A percentile compares a stretch with the other conserved stretches of the same genome.
Conservation (phyloP, 2,888 invertebrate species). For the Spodoptera exigua region DNA sequence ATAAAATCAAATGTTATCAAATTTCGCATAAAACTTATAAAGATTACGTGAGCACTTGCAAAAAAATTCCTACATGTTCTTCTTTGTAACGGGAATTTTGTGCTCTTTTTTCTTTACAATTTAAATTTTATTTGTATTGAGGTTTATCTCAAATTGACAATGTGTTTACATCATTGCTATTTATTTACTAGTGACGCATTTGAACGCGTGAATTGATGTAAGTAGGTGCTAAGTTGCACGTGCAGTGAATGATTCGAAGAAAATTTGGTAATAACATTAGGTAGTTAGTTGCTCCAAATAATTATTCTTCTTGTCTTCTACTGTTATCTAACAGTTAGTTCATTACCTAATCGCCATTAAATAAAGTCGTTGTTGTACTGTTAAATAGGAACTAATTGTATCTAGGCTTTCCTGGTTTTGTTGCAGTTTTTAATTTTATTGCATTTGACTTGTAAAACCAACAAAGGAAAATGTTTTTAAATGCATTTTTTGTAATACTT, state of each 20-base stretch:
- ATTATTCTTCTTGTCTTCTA: no score
- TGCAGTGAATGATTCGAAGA: conserved; percentile 3
- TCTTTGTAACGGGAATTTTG: conserved; percentile 43
- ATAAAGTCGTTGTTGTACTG: no score
- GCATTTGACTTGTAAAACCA: no score
- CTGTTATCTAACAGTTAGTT: no score
- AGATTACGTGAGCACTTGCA: conserved; percentile 35
- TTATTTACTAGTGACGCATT: conserved; percentile 38
- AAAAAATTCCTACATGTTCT: no score
- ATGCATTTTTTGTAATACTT: no score
- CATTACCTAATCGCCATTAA: no score
- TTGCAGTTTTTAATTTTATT: no score
- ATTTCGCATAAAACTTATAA: conserved; percentile 27
- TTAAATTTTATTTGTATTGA: conserved; percentile 23
- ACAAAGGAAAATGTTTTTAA: no score
- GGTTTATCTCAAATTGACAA: conserved; percentile 27
- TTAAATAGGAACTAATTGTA: no score
- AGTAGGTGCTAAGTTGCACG: conserved; percentile 10
- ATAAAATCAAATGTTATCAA: conserved; percentile 37
- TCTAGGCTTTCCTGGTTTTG: no score
- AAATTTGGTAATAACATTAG: not conserved
- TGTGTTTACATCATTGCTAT: conserved; percentile 20
- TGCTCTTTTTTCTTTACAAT: conserved; percentile 13
- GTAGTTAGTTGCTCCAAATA: no score
- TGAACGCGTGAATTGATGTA: conserved; percentile 15